Base-by-base conservation (phyloP, 2,888 invertebrate species). In the Orgyia antiqua region DNA sequence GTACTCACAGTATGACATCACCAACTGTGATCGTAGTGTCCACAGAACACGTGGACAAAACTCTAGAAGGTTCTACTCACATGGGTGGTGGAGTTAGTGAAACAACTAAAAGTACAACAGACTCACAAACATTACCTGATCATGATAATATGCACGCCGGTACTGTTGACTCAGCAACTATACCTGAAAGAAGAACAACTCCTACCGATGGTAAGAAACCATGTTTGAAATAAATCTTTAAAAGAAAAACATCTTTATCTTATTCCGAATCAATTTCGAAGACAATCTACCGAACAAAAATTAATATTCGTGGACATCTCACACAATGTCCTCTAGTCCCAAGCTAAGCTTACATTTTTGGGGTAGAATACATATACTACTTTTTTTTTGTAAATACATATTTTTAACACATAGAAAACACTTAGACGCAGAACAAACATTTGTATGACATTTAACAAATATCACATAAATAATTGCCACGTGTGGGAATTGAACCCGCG, bases 121-220 rank as follows among this genome's bases (percentile, higher is more conserved):
- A 60, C 13, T 40, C 51, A 0, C 60, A 51, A 0, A 76, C 84
- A 0, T 48, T 67, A 1, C 76, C 68, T 0, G 84, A 84, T 27
- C 83, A 82, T 34, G 84, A 72, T 6, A 79, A 83, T 25, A 78
- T 84, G 67, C 80, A 83, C 27, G 80, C 79, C 2, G 77, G 72
- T 0, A 83, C 83, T 0, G 38, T 67, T 0, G 73, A 69, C 13
- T 51, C 56, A 13, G 69, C 57, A 0, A 69, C 73, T 1, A 58
- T 68, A 0, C 66, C 68, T 0, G 77, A 75, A 1, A 65, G 64
- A 15, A 64, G 68, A 11, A 83, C 84, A 5, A 83, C 84, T 0
- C 76, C 77, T 17, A 75, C 72, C 33, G 79, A 78, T 33, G 82
- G 83, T 83, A 39, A 62, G 45, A 12, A n/a, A n/a, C n/a, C n/a